Evolutionary conservation across 2,797 vertebrate species (phyloP).

Genomic region (Tadarida brasiliensis): DNA sequence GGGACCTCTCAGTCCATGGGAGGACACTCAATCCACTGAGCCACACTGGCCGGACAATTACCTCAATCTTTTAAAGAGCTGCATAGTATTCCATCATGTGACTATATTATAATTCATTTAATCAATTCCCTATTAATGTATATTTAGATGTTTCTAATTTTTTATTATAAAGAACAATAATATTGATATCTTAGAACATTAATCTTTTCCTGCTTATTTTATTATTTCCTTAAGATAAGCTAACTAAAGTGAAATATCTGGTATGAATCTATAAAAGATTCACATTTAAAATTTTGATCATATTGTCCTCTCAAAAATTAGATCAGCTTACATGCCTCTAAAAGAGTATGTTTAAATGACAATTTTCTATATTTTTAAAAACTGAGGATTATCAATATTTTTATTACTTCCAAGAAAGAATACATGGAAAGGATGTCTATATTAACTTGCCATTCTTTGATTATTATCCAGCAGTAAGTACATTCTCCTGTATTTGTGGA

Average conservation of each 20-base stretch:
- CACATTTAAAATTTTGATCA: slow-evolving; percentile 22
- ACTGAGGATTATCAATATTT: slow-evolving; percentile 8
- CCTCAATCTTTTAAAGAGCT: not conserved
- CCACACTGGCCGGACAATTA: not conserved
- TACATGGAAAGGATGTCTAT: not conserved
- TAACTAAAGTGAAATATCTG: slow-evolving; percentile 6
- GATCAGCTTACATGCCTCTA: not conserved
- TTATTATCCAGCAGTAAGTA: not conserved
- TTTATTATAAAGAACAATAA: slow-evolving; percentile 29
- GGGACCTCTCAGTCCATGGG: too few species aligned
- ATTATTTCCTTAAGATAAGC: slow-evolving; percentile 43
- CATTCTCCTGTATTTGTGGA: not conserved
- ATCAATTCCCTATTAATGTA: not conserved
- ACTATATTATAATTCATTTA: not conserved
- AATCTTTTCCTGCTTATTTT: not conserved
- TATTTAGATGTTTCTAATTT: slow-evolving; percentile 18
- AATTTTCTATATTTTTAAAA: slow-evolving; percentile 43
- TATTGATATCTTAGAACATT: not conserved
- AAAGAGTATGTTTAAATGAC: not conserved
- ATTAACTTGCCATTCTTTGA: not conserved
- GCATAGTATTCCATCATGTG: not conserved
- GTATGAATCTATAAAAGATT: not conserved
- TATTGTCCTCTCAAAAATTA: not conserved
- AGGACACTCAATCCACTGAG: too few species aligned
- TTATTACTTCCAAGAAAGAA: slow-evolving; percentile 52